A percentile compares a stretch with the other conserved stretches of the same genome.
Evolutionary conservation across 1,140 invertebrate species (phyloP).

Genomic region (Chrysomallon squamiferum): DNA sequence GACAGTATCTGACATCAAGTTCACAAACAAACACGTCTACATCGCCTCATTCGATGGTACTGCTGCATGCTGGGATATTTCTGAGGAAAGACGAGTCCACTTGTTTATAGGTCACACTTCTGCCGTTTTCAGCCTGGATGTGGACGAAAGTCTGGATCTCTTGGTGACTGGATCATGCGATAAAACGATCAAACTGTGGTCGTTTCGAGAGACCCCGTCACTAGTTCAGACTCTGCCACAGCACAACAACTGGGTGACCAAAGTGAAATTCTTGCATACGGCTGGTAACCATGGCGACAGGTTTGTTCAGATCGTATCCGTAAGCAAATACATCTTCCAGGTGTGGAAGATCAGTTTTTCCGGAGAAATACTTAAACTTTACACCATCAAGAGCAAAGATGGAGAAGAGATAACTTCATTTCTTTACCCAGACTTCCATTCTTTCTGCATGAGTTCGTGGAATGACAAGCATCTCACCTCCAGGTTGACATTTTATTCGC

Average conservation of each 20-base stretch:
- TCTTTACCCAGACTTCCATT: not conserved
- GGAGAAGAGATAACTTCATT: not conserved
- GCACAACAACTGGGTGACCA: slow-evolving; percentile 10
- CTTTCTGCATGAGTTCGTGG: slow-evolving; percentile 5
- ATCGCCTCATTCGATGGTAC: slow-evolving; percentile 34
- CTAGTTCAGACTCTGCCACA: slow-evolving; percentile 5
- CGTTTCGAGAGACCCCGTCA: not conserved
- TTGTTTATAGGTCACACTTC: slow-evolving; percentile 25
- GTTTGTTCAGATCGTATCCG: not conserved
- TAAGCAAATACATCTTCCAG: slow-evolving; percentile 2
- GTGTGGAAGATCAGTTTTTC: not conserved
- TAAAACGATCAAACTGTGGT: slow-evolving; percentile 28
- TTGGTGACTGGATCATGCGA: slow-evolving; percentile 72
- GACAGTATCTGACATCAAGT: slow-evolving; percentile 26
- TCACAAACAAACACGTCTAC: slow-evolving; percentile 19
- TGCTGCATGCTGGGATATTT: slow-evolving; percentile 29
- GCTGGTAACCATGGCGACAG: not conserved
- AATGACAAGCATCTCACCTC: not conserved
- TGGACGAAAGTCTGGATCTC: slow-evolving; percentile 89
- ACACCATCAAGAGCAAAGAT: not conserved
- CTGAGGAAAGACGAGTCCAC: slow-evolving; percentile 1
- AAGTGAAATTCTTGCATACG: slow-evolving; percentile 1
- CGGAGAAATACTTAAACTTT: not conserved
- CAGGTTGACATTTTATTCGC: not conserved
- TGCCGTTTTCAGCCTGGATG: slow-evolving; percentile 66